Evolutionary conservation across 64 coral and sea anemone genomes (phyloP).

Genomic region (Hydrozoanthus tunicans): DNA sequence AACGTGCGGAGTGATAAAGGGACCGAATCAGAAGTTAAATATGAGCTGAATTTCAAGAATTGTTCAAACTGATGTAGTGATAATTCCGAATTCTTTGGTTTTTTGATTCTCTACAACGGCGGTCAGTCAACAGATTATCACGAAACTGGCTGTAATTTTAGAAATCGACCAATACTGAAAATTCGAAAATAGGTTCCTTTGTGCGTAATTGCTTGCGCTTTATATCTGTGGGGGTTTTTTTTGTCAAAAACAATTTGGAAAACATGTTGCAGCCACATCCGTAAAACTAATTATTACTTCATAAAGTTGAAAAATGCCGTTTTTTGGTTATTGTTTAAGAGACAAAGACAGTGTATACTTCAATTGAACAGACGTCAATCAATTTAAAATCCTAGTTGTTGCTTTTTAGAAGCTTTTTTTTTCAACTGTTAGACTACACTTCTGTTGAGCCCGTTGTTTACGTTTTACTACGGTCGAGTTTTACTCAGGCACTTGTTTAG

Average conservation of each 20-base stretch:
- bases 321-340: slow-evolving; percentile 4
- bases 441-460: no score
- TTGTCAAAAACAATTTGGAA: not conserved
- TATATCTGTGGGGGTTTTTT: not conserved
- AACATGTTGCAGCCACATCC: not conserved
- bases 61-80: not conserved
- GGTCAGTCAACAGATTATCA: not conserved
- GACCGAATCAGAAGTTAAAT: not conserved
- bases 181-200: not conserved
- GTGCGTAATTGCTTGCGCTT: not conserved
- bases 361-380: slow-evolving; percentile 1
- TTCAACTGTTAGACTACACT: not conserved
- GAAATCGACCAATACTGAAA: not conserved
- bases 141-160: not conserved
- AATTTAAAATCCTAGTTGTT: not conserved
- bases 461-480: no score
- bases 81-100: not conserved
- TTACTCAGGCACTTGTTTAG: no score
- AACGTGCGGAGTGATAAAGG: not conserved
- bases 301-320: slow-evolving; percentile 7
- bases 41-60: slow-evolving; percentile 16
- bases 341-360: not conserved
- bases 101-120: not conserved
- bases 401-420: not conserved
- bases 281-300: slow-evolving; percentile 41